A percentile compares a stretch with the other conserved stretches of the same genome.
Evolutionary conservation across 2,797 vertebrate genomes (phyloP).

Genomic region (Bovichtus diacanthus): DNA sequence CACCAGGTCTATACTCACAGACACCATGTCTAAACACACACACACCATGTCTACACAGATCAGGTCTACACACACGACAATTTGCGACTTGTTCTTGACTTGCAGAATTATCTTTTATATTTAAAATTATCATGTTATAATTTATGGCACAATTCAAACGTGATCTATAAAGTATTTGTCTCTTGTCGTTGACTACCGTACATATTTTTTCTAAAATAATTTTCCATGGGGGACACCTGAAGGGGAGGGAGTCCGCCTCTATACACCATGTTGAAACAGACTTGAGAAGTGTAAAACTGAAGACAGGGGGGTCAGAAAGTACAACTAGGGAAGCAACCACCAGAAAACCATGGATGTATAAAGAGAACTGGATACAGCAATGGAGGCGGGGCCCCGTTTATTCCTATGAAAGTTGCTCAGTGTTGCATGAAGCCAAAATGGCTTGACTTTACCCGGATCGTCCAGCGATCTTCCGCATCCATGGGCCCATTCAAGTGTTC

Average conservation of each 20-base stretch:
- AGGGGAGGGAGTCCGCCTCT: background rate
- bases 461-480: too few relatives aligned
- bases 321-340: background rate
- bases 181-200: background rate
- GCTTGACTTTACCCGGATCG: too few relatives aligned
- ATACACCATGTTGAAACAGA: background rate
- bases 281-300: background rate
- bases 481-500: too few relatives aligned
- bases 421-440: too few relatives aligned
- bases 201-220: background rate
- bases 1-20: constrained; percentile 2
- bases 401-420: too few relatives aligned
- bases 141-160: background rate
- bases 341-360: too few relatives aligned
- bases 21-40: too few relatives aligned
- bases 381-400: too few relatives aligned
- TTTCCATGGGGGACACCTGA: background rate
- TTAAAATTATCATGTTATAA: background rate
- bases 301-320: background rate
- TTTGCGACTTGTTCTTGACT: too few relatives aligned
- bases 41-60: background rate
- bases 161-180: background rate
- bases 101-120: too few relatives aligned
- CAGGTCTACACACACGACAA: background rate
- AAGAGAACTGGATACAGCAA: too few relatives aligned